Conservation (phyloP, 2,113 vertebrate genomes). For the Petaurus breviceps region DNA sequence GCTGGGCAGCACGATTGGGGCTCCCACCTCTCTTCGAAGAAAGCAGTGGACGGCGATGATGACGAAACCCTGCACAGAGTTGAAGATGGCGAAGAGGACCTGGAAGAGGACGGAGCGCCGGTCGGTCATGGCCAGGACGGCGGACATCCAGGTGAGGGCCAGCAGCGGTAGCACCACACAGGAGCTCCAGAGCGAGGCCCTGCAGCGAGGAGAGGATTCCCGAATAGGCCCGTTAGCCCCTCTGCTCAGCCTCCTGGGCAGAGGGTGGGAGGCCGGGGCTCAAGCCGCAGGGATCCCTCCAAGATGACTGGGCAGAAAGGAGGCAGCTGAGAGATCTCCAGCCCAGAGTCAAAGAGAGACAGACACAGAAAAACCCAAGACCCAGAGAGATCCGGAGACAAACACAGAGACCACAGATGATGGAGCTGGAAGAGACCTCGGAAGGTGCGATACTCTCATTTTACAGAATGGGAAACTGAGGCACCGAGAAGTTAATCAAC, state of each 20-base stretch:
- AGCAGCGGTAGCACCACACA: constrained; percentile 95
- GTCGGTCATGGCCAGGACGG: constrained; percentile 98
- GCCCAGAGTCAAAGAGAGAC: not conserved
- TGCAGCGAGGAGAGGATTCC: constrained; percentile 76
- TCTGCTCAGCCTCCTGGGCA: not conserved
- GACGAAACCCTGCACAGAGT: constrained; percentile 97
- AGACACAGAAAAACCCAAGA: not conserved
- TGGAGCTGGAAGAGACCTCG: not conserved
- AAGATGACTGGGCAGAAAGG: no score
- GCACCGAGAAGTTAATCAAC: not conserved
- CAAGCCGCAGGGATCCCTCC: not conserved
- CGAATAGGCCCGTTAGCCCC: constrained; percentile 39
- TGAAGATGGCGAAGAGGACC: constrained; percentile 93
- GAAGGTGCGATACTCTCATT: not conserved
- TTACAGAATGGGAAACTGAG: not conserved
- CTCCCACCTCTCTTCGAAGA: constrained; percentile 95
- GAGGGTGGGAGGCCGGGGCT: not conserved
- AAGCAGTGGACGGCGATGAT: constrained; percentile 98
- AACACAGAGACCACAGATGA: not conserved
- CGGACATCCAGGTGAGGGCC: constrained; percentile 99
- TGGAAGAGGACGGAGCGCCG: constrained; percentile 95
- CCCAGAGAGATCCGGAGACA: not conserved
- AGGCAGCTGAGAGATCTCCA: not conserved
- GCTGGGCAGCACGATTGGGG: not conserved
- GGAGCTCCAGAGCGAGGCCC: constrained; percentile 94